phyloP scores from a whole-genome alignment of 2,888 invertebrate genomes.

The Drosophila nr. perissopoda region DNA sequence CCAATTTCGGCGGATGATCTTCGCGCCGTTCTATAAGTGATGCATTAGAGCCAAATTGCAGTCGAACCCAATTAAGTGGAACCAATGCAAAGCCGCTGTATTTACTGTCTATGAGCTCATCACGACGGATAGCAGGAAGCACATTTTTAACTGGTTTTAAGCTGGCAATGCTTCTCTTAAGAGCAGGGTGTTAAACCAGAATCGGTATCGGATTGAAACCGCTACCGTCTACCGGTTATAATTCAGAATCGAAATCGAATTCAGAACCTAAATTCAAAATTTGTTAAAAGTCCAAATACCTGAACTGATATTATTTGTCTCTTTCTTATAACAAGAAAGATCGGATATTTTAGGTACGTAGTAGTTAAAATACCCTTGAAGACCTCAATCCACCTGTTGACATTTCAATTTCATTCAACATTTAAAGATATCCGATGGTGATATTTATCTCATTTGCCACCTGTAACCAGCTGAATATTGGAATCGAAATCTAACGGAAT shows the following conservation, averaged over 20 bases:
- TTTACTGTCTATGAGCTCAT: slow-evolving; percentile 30
- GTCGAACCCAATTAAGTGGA: slow-evolving; percentile 20
- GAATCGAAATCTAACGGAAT: neutral
- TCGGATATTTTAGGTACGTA: neutral
- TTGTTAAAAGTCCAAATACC: neutral
- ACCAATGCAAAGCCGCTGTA: slow-evolving; percentile 5
- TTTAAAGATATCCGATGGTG: neutral
- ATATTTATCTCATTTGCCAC: neutral
- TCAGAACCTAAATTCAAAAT: neutral
- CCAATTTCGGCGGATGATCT: slow-evolving; percentile 28
- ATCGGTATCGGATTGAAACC: neutral
- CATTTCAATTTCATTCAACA: neutral
- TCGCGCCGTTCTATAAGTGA: slow-evolving; percentile 45
- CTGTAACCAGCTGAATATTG: neutral
- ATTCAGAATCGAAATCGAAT: neutral
- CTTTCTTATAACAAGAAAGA: neutral
- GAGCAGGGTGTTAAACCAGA: neutral
- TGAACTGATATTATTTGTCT: neutral
- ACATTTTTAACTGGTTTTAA: slow-evolving; percentile 11
- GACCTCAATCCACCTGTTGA: neutral
- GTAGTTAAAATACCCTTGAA: neutral
- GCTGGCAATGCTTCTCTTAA: slow-evolving; percentile 11
- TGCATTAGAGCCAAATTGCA: slow-evolving; percentile 42
- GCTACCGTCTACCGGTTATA: neutral
- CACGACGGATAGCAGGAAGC: slow-evolving; percentile 52